These are phyloP conservation scores for Chamaea fasciata DNA, from an alignment of 2,113 vertebrate genomes.

Conservation along the genomic window DNA sequence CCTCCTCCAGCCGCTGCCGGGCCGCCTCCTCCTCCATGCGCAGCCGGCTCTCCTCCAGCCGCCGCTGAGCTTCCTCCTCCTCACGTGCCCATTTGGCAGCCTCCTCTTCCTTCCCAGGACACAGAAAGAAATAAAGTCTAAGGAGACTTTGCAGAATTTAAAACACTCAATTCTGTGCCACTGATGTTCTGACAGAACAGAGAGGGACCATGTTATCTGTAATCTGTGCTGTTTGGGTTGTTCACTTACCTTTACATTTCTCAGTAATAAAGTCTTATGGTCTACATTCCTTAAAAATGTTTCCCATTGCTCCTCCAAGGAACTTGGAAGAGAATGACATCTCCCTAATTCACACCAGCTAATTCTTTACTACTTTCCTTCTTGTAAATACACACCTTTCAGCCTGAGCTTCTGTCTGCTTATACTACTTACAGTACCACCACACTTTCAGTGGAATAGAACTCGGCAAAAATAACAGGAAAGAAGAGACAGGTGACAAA, in stretches of 20 bases:
- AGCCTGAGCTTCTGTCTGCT: neutral
- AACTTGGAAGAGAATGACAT: neutral
- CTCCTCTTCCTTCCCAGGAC: constrained; percentile 83
- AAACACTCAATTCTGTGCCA: neutral
- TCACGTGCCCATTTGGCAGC: constrained; percentile 77
- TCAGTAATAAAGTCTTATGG: neutral
- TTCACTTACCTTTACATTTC: neutral
- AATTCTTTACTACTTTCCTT: neutral
- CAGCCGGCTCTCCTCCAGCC: constrained; percentile 83
- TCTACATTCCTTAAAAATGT: neutral
- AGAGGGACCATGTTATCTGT: neutral
- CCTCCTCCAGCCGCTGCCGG: constrained; percentile 81
- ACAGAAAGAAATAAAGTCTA: constrained; percentile 18
- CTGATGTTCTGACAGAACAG: neutral
- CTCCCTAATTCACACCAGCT: neutral
- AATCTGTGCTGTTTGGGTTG: neutral
- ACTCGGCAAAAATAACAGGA: neutral
- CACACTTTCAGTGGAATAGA: neutral
- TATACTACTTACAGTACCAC: neutral
- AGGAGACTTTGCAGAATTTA: neutral
- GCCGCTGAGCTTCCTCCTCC: constrained; percentile 81
- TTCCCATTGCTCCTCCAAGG: neutral
- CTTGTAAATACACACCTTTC: neutral
- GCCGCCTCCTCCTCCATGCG: constrained; percentile 88
- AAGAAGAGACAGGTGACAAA: neutral